Evolutionary conservation across 2,888 invertebrate species (phyloP).

Genomic region (Caenorhabditis sp.): DNA sequence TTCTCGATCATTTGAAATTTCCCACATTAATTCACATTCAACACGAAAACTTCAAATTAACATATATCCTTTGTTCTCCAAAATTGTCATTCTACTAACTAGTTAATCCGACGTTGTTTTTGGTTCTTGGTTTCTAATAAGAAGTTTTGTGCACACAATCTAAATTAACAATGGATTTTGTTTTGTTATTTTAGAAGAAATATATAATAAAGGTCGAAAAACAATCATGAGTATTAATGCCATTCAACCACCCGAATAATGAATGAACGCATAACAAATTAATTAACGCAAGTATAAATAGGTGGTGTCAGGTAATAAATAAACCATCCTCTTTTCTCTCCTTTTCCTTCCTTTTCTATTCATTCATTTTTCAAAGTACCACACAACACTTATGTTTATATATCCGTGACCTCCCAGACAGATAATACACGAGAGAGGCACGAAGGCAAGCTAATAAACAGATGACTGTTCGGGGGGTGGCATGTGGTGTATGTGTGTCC

Average conservation of each 20-base stretch:
- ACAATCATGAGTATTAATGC: too few relatives aligned
- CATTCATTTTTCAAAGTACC: background rate
- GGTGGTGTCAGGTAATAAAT: background rate
- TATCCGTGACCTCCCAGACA: background rate
- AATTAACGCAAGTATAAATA: background rate
- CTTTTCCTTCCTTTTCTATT: background rate
- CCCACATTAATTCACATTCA: too few relatives aligned
- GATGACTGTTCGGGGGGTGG: slow-evolving; percentile 1
- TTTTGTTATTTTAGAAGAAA: too few relatives aligned
- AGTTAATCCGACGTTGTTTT: too few relatives aligned
- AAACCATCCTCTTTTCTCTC: background rate
- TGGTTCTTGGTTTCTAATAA: too few relatives aligned
- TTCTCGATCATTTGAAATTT: too few relatives aligned
- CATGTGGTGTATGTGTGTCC: slow-evolving; percentile 1
- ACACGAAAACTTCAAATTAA: too few relatives aligned
- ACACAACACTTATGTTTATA: background rate
- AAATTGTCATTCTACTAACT: too few relatives aligned
- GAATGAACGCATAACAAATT: background rate
- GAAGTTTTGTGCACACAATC: too few relatives aligned
- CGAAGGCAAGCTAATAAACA: background rate
- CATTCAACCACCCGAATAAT: background rate
- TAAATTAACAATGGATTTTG: too few relatives aligned
- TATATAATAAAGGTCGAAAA: too few relatives aligned
- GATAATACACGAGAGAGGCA: background rate
- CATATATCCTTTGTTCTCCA: too few relatives aligned